Base-by-base conservation (phyloP, 2,113 vertebrate genomes). In the Desmodus rotundus region DNA sequence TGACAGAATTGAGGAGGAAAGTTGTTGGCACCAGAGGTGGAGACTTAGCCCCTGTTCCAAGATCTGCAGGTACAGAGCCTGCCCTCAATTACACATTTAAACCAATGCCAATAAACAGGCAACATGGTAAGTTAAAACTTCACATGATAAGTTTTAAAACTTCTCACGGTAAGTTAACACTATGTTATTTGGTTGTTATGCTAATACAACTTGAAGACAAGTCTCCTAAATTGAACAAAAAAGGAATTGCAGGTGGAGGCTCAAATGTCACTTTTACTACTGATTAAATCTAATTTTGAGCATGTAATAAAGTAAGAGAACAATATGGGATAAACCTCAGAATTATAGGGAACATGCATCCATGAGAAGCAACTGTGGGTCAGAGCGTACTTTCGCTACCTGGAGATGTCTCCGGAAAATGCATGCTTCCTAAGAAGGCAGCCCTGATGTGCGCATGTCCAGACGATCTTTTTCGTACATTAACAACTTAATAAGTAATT, bases 221-320 rank as follows among this genome's bases (percentile, higher is more conserved):
- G 26, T 50, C 17, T 56, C 12, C 24, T 36, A 33, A 70, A 89
- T 67, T 73, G n/a, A 91, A n/a, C 43, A 61, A 88, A 80, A 73
- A 20, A 72, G 2, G 58, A 93, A n/a, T n/a, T 87, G 17, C 22
- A 91, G 28, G 13, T 54, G 19, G 31, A 92, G 11, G 22, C 0
- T n/a, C 91, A 91, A 74, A n/a, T 26, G 17, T 36, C 11, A 76
- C 7, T 50, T 93, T 38, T 76, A 5, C 50, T 24, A 91, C 13
- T 56, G 28, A 73, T 45, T 67, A 85, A 78, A 74, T 58, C 36
- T 50, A 73, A 70, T 82, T 68, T 68, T 85, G 52, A 87, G 3
- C 5, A 17, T 73, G 2, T 38, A 33, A 2, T 78, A 58, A 95
- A 90, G 14, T 63, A 87, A n/a, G 28, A 91, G 63, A 88, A 33